These are phyloP conservation scores for Caenorhabditis imperialis DNA, from an alignment of 2,888 invertebrate genomes.

Conservation along the genomic window DNA sequence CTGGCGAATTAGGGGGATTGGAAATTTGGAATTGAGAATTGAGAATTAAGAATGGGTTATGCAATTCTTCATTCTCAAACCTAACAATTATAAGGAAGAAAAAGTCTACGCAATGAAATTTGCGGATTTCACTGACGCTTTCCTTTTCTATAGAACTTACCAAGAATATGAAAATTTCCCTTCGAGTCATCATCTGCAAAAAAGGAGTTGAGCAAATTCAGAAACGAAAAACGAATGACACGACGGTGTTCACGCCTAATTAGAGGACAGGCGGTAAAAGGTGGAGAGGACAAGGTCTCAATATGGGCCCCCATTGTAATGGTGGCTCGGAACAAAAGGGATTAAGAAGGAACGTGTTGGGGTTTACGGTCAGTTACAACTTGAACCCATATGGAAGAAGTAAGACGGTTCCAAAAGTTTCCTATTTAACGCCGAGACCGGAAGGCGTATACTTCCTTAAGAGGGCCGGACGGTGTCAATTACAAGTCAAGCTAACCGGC, in stretches of 20 bases:
- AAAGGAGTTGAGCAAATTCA: neutral
- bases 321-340: constrained; percentile 40
- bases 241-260: constrained; percentile 46
- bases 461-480: constrained; percentile 43
- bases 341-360: constrained; percentile 16
- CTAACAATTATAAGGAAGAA: too few relatives aligned
- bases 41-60: too few relatives aligned
- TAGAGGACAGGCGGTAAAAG: constrained; percentile 30
- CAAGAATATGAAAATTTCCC: constrained; percentile 13
- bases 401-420: constrained; percentile 39
- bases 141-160: constrained; percentile 15
- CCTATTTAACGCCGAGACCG: constrained; percentile 23
- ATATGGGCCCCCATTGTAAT: constrained; percentile 32
- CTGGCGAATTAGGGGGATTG: too few relatives aligned
- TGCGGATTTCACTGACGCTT: neutral
- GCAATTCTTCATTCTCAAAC: too few relatives aligned
- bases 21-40: too few relatives aligned
- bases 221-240: neutral
- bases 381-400: constrained; percentile 9
- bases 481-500: constrained; percentile 47
- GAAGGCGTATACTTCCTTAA: constrained; percentile 15
- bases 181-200: constrained; percentile 20
- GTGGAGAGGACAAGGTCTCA: constrained; percentile 44
- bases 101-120: too few relatives aligned
- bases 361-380: constrained; percentile 16